Evolutionary conservation across 2,888 invertebrate species (phyloP), one percentile per base, ranked within the genome.

Genomic region (Drosophila melanocephala): DNA sequence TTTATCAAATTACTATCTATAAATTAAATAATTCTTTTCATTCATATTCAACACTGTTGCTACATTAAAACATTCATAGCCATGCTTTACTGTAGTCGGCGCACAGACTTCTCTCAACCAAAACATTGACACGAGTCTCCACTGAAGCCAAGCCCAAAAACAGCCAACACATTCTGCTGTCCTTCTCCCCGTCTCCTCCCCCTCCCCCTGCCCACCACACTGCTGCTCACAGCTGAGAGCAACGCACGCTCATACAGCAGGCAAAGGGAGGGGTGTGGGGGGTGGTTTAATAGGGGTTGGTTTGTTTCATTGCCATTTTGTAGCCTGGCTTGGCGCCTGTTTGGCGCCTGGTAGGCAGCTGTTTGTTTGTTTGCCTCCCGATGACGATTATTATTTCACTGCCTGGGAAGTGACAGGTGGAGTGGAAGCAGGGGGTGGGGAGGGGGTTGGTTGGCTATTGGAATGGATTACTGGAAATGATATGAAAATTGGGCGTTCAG

Each of bases 301-400:
- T 52, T 39, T 78, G 90, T 90, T 86, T 86, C 86, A 86, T 77
- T 86, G 87, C 89, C 86, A 86, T 81, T 90, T 86, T 53, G 81
- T 81, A 83, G 75, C 61, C 72, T 55, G 76, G 51, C 10, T 37
- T 37, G 60, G 67, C 76, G 71, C 42, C 85, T 85, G 88, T 74
- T 80, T 90, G 86, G 86, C 86, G 86, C 86, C 86, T 86, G 86
- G 86, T 86, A 86, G 86, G 86, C 86, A 86, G 86, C 86, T 86
- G 86, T 86, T 86, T 82, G 63, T 42, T 42, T 42, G 47, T 47
- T 47, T 47, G 26, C 26, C 28, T 16, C 59, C 60, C 78, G 81
- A 85, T 83, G 83, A 89, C 87, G 84, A 86, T 68, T 71, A 63
- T 68, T 64, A 72, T 26, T 47, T 26, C 26, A 26, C 68, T 70